phyloP scores from a whole-genome alignment of 1,140 invertebrate species.

The Drosophila sechellia region DNA sequence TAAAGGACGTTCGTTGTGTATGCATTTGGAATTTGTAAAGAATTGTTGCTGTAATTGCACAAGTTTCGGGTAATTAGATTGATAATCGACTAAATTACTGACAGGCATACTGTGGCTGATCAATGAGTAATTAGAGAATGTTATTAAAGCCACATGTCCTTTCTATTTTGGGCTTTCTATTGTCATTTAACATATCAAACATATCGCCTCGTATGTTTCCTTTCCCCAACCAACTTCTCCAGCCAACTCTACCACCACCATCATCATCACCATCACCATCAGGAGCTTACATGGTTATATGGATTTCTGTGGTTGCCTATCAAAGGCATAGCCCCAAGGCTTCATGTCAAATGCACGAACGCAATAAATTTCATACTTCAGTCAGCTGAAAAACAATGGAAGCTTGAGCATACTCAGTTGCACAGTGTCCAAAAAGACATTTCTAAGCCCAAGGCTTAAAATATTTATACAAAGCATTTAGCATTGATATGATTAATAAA shows the following conservation, averaged over 20 bases:
- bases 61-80: slow-evolving; percentile 25
- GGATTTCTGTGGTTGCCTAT: slow-evolving; percentile 41
- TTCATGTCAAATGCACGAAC: slow-evolving; percentile 77
- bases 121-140: slow-evolving; percentile 15
- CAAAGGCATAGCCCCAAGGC: slow-evolving; percentile 69
- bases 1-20: slow-evolving; percentile 23
- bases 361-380: slow-evolving; percentile 69
- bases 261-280: slow-evolving; percentile 11
- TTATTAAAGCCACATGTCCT: slow-evolving; percentile 10
- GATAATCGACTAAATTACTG: slow-evolving; percentile 27
- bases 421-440: slow-evolving; percentile 22
- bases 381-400: slow-evolving; percentile 49
- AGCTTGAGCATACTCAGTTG: slow-evolving; percentile 29
- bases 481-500: no score
- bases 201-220: slow-evolving; percentile 23
- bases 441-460: neutral
- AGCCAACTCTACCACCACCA: neutral
- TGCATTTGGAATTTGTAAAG: slow-evolving; percentile 20
- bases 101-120: neutral
- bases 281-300: slow-evolving; percentile 36
- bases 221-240: slow-evolving; percentile 10
- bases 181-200: slow-evolving; percentile 26
- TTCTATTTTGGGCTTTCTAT: slow-evolving; percentile 7
- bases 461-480: no score
- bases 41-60: slow-evolving; percentile 21